Conservation (phyloP, 2,888 invertebrate genomes). For the Ellobium chinense region DNA sequence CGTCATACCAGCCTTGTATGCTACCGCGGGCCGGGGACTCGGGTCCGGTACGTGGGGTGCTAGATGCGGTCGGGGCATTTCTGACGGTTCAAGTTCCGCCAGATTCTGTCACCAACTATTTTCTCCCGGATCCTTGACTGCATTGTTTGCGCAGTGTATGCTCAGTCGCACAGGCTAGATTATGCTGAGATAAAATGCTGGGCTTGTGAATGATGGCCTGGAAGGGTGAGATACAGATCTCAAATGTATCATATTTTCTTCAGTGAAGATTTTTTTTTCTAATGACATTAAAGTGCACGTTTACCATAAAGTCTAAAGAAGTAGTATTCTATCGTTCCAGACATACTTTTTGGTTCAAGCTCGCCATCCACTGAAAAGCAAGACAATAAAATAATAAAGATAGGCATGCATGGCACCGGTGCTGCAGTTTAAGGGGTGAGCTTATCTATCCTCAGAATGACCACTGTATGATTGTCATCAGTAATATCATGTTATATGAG, state of each 20-base stretch:
- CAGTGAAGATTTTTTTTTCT: too few relatives aligned
- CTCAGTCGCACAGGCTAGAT: not conserved
- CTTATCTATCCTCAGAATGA: too few relatives aligned
- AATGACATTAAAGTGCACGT: too few relatives aligned
- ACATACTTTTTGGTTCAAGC: too few relatives aligned
- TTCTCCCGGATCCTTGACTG: not conserved
- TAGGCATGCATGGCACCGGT: too few relatives aligned
- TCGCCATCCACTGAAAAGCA: too few relatives aligned
- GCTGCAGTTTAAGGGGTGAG: too few relatives aligned
- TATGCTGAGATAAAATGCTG: not conserved
- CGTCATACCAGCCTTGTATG: not conserved
- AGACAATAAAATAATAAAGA: too few relatives aligned
- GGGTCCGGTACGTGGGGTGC: not conserved
- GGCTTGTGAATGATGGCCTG: not conserved
- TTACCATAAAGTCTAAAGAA: too few relatives aligned
- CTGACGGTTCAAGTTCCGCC: not conserved
- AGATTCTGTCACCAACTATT: not conserved
- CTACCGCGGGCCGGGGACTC: not conserved
- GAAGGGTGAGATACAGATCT: not conserved
- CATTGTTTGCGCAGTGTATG: not conserved
- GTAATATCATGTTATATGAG: too few relatives aligned
- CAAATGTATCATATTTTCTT: not conserved
- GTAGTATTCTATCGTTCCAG: too few relatives aligned
- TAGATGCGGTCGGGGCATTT: not conserved
- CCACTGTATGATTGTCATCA: too few relatives aligned